Evolutionary conservation across 2,888 invertebrate genomes (phyloP).

Genomic region (Andricus curvator): DNA sequence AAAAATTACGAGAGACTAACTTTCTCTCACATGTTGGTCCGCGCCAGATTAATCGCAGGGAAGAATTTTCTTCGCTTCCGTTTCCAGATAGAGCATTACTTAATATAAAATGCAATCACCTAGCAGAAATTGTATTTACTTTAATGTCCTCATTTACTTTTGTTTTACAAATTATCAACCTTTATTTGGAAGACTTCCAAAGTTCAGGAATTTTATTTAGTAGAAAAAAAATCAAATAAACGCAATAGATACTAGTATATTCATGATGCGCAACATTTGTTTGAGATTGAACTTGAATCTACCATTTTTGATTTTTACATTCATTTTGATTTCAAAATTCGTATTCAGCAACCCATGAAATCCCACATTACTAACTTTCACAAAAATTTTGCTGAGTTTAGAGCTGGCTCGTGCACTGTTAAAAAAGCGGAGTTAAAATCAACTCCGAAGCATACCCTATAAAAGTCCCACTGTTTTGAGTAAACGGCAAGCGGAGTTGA

Average conservation of each 20-base stretch:
- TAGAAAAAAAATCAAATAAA: not conserved
- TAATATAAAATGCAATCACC: conserved; percentile 35
- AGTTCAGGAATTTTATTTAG: not conserved
- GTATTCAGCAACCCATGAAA: too few relatives aligned
- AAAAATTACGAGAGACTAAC: conserved; percentile 8
- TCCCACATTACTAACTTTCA: too few relatives aligned
- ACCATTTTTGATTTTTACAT: too few relatives aligned
- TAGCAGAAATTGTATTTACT: not conserved
- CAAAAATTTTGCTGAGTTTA: conserved; percentile 17
- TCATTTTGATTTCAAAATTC: too few relatives aligned
- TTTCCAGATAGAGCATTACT: not conserved
- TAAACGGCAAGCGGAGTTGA: too few relatives aligned
- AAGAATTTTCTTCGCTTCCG: conserved; percentile 7
- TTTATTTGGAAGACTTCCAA: not conserved
- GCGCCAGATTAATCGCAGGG: not conserved
- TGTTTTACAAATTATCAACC: not conserved
- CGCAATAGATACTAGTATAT: too few relatives aligned
- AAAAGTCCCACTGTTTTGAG: too few relatives aligned
- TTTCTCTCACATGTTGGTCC: not conserved
- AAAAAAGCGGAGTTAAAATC: too few relatives aligned
- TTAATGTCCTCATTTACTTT: not conserved
- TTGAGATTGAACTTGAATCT: too few relatives aligned
- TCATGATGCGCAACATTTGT: too few relatives aligned
- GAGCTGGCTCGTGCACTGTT: too few relatives aligned
- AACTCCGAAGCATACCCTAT: too few relatives aligned